Conservation (phyloP, 2,113 vertebrate genomes). For the Austrofundulus limnaeus region DNA sequence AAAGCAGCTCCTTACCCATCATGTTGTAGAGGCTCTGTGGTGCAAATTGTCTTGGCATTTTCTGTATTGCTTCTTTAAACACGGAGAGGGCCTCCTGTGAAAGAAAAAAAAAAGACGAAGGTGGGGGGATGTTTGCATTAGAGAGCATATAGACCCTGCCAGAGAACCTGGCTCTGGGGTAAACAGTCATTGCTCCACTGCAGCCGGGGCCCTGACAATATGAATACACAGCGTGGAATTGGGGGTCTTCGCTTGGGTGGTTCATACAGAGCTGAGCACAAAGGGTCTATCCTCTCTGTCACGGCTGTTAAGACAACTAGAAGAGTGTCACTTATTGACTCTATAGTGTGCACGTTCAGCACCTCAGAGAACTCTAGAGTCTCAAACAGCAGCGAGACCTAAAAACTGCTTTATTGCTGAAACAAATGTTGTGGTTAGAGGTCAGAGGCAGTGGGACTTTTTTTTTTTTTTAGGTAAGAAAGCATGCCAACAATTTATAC, state of each 20-base stretch:
- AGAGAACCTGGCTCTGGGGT: constrained; percentile 35
- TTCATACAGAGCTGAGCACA: constrained; percentile 52
- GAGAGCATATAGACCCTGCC: constrained; percentile 20
- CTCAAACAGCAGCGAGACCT: constrained; percentile 36
- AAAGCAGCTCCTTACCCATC: constrained; percentile 90
- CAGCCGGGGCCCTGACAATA: constrained; percentile 35
- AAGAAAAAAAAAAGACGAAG: constrained; percentile 35
- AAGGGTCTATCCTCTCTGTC: constrained; percentile 59
- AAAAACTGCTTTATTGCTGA: constrained; percentile 40
- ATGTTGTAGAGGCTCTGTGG: constrained; percentile 99
- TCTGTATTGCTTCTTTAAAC: constrained; percentile 96
- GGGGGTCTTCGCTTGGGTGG: constrained; percentile 57
- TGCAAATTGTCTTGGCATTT: constrained; percentile 97
- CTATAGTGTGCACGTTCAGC: constrained; percentile 11
- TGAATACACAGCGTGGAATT: constrained; percentile 70
- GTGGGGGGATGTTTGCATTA: constrained; percentile 53
- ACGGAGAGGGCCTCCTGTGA: constrained; percentile 91
- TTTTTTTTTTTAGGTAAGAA: constrained; percentile 13
- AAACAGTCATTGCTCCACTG: constrained; percentile 52
- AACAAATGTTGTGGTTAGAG: constrained; percentile 50
- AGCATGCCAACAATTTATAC: constrained; percentile 48
- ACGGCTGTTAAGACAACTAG: constrained; percentile 57
- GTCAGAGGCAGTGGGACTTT: constrained; percentile 40
- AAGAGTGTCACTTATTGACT: constrained; percentile 44
- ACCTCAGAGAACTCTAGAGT: constrained; percentile 20